Conservation (phyloP, 2,113 vertebrate genomes). For the Colaptes auratus region DNA sequence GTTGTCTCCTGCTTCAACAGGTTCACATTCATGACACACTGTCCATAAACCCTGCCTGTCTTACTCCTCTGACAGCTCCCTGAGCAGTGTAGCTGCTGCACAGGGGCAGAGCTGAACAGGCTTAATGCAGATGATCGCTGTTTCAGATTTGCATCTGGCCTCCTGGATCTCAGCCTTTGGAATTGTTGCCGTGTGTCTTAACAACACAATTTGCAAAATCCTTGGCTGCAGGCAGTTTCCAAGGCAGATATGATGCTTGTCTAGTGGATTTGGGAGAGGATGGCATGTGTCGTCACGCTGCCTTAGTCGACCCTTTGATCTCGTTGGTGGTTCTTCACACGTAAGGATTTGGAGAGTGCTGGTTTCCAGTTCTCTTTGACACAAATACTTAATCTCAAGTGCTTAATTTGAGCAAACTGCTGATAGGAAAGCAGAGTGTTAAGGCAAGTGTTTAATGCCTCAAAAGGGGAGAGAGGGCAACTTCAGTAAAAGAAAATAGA, state of each 20-base stretch:
- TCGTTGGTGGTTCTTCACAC: background rate
- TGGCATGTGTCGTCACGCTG: background rate
- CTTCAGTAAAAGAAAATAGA: background rate
- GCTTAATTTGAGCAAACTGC: background rate
- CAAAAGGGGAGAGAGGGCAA: background rate
- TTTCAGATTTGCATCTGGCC: background rate
- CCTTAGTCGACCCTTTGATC: background rate
- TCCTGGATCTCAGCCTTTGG: slow-evolving; percentile 18
- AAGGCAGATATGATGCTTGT: background rate
- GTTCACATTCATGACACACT: background rate
- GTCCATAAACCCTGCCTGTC: background rate
- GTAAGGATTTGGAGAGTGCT: background rate
- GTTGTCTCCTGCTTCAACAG: background rate
- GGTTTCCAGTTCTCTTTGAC: background rate
- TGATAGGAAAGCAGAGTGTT: background rate
- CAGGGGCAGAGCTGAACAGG: background rate
- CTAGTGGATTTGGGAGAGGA: background rate
- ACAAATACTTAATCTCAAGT: background rate
- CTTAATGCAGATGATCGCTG: slow-evolving; percentile 12
- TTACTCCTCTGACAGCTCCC: background rate
- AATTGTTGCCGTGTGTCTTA: background rate
- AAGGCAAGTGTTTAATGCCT: background rate
- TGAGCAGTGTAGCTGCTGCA: background rate
- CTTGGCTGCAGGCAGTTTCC: background rate
- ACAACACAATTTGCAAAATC: slow-evolving; percentile 15